These are phyloP conservation scores for Stichodactyla mertensii DNA, from an alignment of 64 coral and sea anemone genomes.

Conservation along the genomic window DNA sequence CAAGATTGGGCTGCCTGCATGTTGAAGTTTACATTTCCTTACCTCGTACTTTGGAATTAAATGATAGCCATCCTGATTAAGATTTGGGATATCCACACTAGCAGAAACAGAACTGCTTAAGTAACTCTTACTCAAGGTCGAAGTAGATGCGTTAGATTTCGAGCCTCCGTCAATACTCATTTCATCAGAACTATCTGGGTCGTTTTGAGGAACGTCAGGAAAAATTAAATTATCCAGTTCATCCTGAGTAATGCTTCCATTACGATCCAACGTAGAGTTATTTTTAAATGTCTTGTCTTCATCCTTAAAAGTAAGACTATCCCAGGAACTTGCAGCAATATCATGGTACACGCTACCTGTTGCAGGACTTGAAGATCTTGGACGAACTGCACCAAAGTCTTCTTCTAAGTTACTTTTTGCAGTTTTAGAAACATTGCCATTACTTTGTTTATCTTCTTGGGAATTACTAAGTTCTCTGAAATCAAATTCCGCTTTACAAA, in stretches of 20 bases:
- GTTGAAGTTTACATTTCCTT: neutral
- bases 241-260: neutral
- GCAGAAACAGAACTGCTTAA: neutral
- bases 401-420: neutral
- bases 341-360: neutral
- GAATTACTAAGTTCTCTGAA: neutral
- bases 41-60: conserved; percentile 5
- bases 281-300: neutral
- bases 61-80: neutral
- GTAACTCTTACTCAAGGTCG: neutral
- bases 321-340: too few relatives aligned
- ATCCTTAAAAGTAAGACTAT: too few relatives aligned
- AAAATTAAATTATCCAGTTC: neutral
- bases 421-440: neutral
- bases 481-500: neutral
- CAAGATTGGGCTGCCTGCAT: too few relatives aligned
- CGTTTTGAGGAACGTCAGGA: neutral
- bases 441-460: neutral
- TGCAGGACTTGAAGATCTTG: neutral
- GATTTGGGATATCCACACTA: neutral
- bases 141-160: neutral
- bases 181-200: neutral
- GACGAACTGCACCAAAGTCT: neutral
- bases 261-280: neutral
- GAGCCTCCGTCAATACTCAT: neutral